phyloP scores from a whole-genome alignment of 2,113 vertebrate species.

The Hassar affinis region DNA sequence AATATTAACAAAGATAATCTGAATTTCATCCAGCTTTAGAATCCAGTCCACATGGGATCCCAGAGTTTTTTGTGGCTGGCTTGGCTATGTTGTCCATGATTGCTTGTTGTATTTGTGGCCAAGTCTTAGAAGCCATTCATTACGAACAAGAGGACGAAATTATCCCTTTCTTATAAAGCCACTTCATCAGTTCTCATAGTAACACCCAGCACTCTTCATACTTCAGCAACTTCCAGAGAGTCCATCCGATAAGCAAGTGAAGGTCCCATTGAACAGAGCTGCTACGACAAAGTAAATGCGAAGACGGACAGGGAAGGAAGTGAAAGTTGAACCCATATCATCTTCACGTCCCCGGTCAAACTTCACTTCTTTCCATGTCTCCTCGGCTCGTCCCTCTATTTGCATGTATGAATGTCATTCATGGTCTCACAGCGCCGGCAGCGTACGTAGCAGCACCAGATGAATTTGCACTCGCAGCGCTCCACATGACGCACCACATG shows the following conservation, averaged over 20 bases:
- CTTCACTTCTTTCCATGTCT: neutral
- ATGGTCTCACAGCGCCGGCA: constrained; percentile 93
- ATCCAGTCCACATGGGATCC: constrained; percentile 2
- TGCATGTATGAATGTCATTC: constrained; percentile 94
- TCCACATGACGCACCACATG: constrained; percentile 87
- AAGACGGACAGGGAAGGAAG: neutral
- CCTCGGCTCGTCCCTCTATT: constrained; percentile 63
- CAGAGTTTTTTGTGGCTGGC: neutral
- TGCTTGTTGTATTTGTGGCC: neutral
- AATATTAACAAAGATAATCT: neutral
- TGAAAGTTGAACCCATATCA: neutral
- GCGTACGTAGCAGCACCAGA: constrained; percentile 97
- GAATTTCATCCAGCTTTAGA: neutral
- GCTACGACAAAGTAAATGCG: neutral
- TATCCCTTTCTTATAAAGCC: neutral
- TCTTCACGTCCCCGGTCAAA: neutral
- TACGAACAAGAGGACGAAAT: neutral
- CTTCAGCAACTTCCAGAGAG: constrained; percentile 24
- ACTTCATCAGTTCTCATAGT: neutral
- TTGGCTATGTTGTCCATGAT: constrained; percentile 19
- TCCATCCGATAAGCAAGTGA: constrained; percentile 12
- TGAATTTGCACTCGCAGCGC: constrained; percentile 92
- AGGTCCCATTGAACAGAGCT: neutral
- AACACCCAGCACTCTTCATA: neutral
- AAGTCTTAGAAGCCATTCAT: neutral